Percentiles rank a stretch among this genome's conserved stretches.
phyloP scores from a whole-genome alignment of 2,888 invertebrate genomes.

The Melanostoma mellinum region DNA sequence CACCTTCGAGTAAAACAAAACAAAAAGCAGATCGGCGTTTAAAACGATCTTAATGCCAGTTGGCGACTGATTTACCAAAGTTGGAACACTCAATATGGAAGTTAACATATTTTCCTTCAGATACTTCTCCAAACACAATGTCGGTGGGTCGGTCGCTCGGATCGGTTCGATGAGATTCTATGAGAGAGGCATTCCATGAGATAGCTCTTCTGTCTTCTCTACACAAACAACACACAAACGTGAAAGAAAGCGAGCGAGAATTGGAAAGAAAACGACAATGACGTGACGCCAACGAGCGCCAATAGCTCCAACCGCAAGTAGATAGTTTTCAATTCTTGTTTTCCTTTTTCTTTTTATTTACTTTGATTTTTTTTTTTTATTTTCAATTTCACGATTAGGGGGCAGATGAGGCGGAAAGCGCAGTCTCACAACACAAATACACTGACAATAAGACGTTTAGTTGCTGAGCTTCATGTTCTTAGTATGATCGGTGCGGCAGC shows the following conservation, averaged over 20 bases:
- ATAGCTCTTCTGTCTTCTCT: neutral
- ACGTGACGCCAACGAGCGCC: conserved; percentile 73
- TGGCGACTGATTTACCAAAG: conserved; percentile 71
- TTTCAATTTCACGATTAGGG: conserved; percentile 8
- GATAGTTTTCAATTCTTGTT: conserved; percentile 48
- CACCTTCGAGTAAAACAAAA: conserved; percentile 16
- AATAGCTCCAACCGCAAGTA: conserved; percentile 44
- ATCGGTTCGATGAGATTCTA: conserved; percentile 2
- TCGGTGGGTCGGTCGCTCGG: conserved; percentile 9
- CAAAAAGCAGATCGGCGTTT: conserved; percentile 54
- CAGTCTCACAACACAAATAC: conserved; percentile 46
- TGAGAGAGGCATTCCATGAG: conserved; percentile 65
- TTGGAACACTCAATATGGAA: conserved; percentile 70
- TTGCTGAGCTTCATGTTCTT: conserved; percentile 10
- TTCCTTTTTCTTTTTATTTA: conserved; percentile 15
- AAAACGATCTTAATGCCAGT: conserved; percentile 72
- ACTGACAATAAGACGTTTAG: conserved; percentile 28
- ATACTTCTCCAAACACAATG: conserved; percentile 53
- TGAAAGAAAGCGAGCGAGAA: conserved; percentile 65
- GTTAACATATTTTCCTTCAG: conserved; percentile 62
- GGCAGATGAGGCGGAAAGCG: conserved; percentile 47
- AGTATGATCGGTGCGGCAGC: conserved; percentile 28
- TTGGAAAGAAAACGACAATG: conserved; percentile 66
- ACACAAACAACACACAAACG: conserved; percentile 52
- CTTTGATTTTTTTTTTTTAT: conserved; percentile 17